Evolutionary conservation across 1,140 invertebrate species (phyloP).

Genomic region (Magallana ariakensis): DNA sequence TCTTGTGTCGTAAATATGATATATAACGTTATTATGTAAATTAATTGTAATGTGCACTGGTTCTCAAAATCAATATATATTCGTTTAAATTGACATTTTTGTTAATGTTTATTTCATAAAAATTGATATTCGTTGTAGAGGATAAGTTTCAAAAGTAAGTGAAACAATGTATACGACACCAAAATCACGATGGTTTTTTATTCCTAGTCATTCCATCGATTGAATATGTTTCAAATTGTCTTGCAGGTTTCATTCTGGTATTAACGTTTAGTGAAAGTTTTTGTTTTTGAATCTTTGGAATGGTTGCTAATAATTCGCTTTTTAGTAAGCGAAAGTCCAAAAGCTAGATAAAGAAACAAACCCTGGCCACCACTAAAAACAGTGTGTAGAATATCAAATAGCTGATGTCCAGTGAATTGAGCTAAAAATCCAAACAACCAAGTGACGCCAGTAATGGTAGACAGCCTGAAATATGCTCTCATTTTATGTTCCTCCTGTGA

Average conservation of each 20-base stretch:
- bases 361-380: conserved; percentile 21
- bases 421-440: conserved; percentile 12
- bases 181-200: no score
- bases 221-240: no score
- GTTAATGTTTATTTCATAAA: no score
- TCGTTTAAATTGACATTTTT: no score
- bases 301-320: not conserved
- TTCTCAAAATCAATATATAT: no score
- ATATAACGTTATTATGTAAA: no score
- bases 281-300: not conserved
- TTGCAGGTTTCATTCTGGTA: not conserved
- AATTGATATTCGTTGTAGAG: no score
- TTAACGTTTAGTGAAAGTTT: not conserved
- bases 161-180: no score
- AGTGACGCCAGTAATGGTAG: not conserved
- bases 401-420: not conserved
- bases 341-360: not conserved
- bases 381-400: conserved; percentile 8
- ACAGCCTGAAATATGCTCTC: not conserved
- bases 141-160: no score
- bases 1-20: no score
- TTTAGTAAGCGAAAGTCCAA: not conserved
- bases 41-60: no score
- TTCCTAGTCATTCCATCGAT: no score
- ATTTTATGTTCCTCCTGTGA: not conserved